Percentiles rank a stretch among this genome's conserved stretches.
Conservation (phyloP, 1,140 invertebrate genomes). For the Linepithema humile region DNA sequence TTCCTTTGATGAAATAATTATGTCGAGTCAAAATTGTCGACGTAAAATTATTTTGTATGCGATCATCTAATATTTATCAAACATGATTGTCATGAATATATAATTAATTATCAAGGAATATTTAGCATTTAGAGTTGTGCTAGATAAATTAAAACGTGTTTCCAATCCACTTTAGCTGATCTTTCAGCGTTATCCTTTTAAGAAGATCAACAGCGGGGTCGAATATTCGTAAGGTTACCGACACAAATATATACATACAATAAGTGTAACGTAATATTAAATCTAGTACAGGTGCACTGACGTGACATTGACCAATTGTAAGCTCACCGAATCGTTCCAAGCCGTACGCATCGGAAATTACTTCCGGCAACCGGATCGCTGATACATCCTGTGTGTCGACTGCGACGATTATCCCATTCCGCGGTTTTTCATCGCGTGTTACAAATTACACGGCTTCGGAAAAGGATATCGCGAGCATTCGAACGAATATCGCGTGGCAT, state of each 20-base stretch:
- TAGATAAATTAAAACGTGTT: not conserved
- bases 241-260: slow-evolving; percentile 34
- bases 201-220: not conserved
- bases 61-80: not conserved
- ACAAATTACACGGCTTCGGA: slow-evolving; percentile 28
- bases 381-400: slow-evolving; percentile 63
- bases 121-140: no score
- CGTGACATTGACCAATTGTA: slow-evolving; percentile 78
- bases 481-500: not conserved
- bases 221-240: slow-evolving; percentile 59
- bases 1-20: not conserved
- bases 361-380: slow-evolving; percentile 72
- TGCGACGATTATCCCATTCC: slow-evolving; percentile 40
- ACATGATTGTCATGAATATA: not conserved
- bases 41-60: not conserved
- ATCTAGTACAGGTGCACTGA: slow-evolving; percentile 69
- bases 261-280: slow-evolving; percentile 13
- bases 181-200: not conserved
- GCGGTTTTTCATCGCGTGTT: slow-evolving; percentile 22
- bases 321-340: slow-evolving; percentile 63
- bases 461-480: not conserved
- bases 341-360: slow-evolving; percentile 69
- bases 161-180: not conserved
- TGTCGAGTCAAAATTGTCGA: not conserved
- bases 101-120: not conserved